phyloP scores from a whole-genome alignment of 1,140 invertebrate species.

The Drosophila kepulauana region DNA sequence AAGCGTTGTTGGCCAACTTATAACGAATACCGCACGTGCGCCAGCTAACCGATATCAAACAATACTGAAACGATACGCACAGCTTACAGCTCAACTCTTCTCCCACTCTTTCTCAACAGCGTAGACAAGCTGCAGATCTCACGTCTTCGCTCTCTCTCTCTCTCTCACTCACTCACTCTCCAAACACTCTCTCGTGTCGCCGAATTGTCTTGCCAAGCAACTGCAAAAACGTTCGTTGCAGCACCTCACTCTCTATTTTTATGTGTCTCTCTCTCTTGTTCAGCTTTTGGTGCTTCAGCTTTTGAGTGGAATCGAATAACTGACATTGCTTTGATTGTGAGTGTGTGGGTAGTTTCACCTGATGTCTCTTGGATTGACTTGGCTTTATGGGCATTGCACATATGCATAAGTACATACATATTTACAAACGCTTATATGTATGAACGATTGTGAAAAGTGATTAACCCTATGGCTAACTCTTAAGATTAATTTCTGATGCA shows the following conservation, averaged over 20 bases:
- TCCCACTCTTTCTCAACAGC: slow-evolving; percentile 27
- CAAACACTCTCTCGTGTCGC: slow-evolving; percentile 8
- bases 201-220: slow-evolving; percentile 38
- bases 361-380: slow-evolving; percentile 31
- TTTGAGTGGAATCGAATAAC: slow-evolving; percentile 47
- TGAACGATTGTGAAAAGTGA: neutral
- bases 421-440: neutral
- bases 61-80: slow-evolving; percentile 39
- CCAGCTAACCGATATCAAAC: slow-evolving; percentile 35
- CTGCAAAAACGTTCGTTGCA: slow-evolving; percentile 36
- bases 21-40: slow-evolving; percentile 30
- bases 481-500: neutral
- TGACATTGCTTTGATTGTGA: slow-evolving; percentile 6
- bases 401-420: neutral
- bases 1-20: slow-evolving; percentile 20
- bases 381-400: slow-evolving; percentile 9
- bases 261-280: slow-evolving; percentile 24
- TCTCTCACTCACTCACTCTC: slow-evolving; percentile 23
- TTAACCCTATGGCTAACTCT: neutral
- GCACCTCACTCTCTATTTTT: neutral
- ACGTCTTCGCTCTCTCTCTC: neutral
- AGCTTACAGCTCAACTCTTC: slow-evolving; percentile 23
- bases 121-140: slow-evolving; percentile 54
- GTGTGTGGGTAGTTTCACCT: slow-evolving; percentile 41
- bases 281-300: slow-evolving; percentile 29